Base-by-base conservation (phyloP, 1,140 invertebrate species). In the Polypedilum vanderplanki region DNA sequence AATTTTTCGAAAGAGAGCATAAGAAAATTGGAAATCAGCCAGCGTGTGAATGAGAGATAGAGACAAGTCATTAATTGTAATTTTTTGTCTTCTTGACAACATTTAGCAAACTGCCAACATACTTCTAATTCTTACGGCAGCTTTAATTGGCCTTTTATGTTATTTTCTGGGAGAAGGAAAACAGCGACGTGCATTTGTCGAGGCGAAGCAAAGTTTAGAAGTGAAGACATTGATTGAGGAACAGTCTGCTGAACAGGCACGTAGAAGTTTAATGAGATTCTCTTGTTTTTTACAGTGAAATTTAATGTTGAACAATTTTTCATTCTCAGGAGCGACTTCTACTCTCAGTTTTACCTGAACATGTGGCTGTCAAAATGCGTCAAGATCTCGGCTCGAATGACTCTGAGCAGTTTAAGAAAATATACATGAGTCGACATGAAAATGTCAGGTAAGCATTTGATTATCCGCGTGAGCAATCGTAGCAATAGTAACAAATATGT, bases 351-450 rank as follows among this genome's bases (percentile, higher is more conserved):
- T 84, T 98, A 67, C 96, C 96, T 0, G 93, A 97, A 83, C 95
- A 98, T 84, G 93, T 98, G 70, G 96, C 95, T 0, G 92, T 95
- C 18, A 94, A 94, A 83, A 97, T 98, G 93, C 85, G 95, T 5
- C 89, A 96, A 81, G 95, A 98, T 81, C 84, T 97, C 75, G 95
- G 94, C 12, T 89, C 90, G 17, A 92, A 92, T 3, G 88, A 92
- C 75, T 94, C 93, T 75, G 90, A 89, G 4, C 95, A 97, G 81
- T 98, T 98, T 82, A 96, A 97, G 84, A 97, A 97, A 84, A 97
- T 98, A 79, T 98, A 97, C 81, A 97, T 98, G 95, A 95, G 93
- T 76, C 86, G 96, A 17, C 95, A 98, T 83, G 96, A 98, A 84
- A 97, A 98, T 83, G 95, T 98, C 77, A 97, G 95, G 90, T 94